Conservation (phyloP, 1,140 invertebrate species). For the Oedothorax gibbosus region DNA sequence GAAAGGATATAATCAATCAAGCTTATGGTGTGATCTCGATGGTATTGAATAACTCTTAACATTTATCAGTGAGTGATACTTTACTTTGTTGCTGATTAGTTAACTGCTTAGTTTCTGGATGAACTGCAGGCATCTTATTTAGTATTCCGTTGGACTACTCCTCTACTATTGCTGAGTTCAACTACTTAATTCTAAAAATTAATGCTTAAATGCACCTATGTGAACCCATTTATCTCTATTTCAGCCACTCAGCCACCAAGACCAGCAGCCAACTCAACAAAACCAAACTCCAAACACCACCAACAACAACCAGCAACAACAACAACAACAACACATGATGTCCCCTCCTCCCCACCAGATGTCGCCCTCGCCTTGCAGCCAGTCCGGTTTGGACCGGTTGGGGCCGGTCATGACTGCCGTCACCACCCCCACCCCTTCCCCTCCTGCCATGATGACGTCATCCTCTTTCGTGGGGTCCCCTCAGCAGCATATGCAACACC, state of each 20-base stretch:
- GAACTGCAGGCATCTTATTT: too few relatives aligned
- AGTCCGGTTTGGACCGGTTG: background rate
- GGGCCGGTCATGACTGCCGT: conserved; percentile 31
- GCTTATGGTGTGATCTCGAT: too few relatives aligned
- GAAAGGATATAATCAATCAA: too few relatives aligned
- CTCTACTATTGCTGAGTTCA: too few relatives aligned
- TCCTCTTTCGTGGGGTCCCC: conserved; percentile 3
- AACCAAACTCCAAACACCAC: background rate
- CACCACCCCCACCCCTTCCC: conserved; percentile 45
- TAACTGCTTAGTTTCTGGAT: too few relatives aligned
- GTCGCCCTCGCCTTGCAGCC: conserved; percentile 34
- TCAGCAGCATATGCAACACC: conserved; percentile 44
- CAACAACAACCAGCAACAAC: conserved; percentile 36
- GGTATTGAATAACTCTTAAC: too few relatives aligned
- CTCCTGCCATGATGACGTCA: conserved; percentile 40
- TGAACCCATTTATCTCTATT: background rate
- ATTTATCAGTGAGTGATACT: too few relatives aligned
- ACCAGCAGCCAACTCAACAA: conserved; percentile 30
- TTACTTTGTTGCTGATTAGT: too few relatives aligned
- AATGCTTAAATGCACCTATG: background rate
- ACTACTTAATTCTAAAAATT: too few relatives aligned
- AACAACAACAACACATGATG: conserved; percentile 39
- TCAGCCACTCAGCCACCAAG: conserved; percentile 50
- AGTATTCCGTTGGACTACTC: too few relatives aligned
- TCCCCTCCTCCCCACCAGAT: conserved; percentile 38